Evolutionary conservation across 1,140 invertebrate species (phyloP).

Genomic region (Pseudomyrmex concolor): DNA sequence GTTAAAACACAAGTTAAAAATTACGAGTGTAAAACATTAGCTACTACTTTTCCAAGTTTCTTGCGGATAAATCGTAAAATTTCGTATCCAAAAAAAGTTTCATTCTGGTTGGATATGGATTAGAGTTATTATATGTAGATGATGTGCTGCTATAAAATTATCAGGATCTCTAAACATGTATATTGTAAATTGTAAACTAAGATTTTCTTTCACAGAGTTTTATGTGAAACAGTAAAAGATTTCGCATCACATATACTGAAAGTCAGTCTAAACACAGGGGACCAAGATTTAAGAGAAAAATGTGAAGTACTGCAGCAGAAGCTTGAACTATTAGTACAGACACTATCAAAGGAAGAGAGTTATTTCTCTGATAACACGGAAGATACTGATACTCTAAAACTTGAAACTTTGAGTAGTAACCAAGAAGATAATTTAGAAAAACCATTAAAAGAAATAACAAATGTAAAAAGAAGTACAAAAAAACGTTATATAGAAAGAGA

Average conservation of each 20-base stretch:
- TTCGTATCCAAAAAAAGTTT: too few relatives aligned
- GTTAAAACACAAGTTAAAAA: not conserved
- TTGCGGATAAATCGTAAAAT: too few relatives aligned
- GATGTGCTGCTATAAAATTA: too few relatives aligned
- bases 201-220: slow-evolving; percentile 82
- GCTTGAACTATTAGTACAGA: slow-evolving; percentile 90
- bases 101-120: too few relatives aligned
- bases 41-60: too few relatives aligned
- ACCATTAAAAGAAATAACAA: slow-evolving; percentile 86
- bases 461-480: slow-evolving; percentile 78
- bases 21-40: too few relatives aligned
- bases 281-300: slow-evolving; percentile 88
- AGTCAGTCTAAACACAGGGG: slow-evolving; percentile 86
- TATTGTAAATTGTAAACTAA: not conserved
- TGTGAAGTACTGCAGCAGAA: slow-evolving; percentile 92
- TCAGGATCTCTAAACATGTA: too few relatives aligned
- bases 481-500: slow-evolving; percentile 77
- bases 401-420: slow-evolving; percentile 79
- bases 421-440: slow-evolving; percentile 87
- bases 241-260: slow-evolving; percentile 88
- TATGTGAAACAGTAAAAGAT: slow-evolving; percentile 93
- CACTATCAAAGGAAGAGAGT: slow-evolving; percentile 89
- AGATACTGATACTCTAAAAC: slow-evolving; percentile 69
- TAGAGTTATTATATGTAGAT: too few relatives aligned
- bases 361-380: slow-evolving; percentile 73